Evolutionary conservation across 2,797 vertebrate species (phyloP), one percentile per base, ranked within the genome.

Genomic region (Craterocephalus amniculus): DNA sequence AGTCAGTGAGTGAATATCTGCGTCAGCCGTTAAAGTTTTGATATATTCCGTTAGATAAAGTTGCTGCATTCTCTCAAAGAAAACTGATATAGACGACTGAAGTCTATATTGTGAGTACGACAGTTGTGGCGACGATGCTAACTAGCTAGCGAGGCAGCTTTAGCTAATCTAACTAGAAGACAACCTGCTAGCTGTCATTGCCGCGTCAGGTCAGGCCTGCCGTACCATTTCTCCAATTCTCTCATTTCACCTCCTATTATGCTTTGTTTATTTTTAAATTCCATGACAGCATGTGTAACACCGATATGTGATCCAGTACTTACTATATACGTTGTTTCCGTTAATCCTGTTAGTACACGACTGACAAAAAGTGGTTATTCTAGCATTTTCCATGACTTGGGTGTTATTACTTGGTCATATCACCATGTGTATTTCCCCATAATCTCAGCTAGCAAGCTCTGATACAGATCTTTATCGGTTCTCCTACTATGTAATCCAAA

Each of bases 181-280:
- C 16, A 58, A 52, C 63, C 38, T 56, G 70, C 74, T 84, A 81
- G 83, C 83, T 88, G 89, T 92, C 87, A 89, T 83, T 87, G 89
- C 85, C 83, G 76, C 86, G 87, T 88, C 87, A 85, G 82, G 45
- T 29, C 83, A 86, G 88, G 86, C 86, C 86, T 58, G 4, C 58
- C 49, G 61, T 49, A 36, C 34, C 45, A 13, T 75, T 83, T 73
- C 60, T 74, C 35, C 24, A 55, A 57, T 70, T 67, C 58, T 64
- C 36, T 60, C 4, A 27, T 61, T 38, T 38, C 14, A 10, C 63
- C 49, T 31, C 24, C 59, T 48, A 1, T 1, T 6, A 2, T 24
- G 11, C 38, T 54, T 48, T 12, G 4, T 29, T 1, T 48, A 45
- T 45, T 32, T n/a, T n/a, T n/a, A n/a, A n/a, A 16, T 24, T 16